Evolutionary conservation across 64 coral and sea anemone genomes (phyloP).

Genomic region (Exaiptasia diaphana): DNA sequence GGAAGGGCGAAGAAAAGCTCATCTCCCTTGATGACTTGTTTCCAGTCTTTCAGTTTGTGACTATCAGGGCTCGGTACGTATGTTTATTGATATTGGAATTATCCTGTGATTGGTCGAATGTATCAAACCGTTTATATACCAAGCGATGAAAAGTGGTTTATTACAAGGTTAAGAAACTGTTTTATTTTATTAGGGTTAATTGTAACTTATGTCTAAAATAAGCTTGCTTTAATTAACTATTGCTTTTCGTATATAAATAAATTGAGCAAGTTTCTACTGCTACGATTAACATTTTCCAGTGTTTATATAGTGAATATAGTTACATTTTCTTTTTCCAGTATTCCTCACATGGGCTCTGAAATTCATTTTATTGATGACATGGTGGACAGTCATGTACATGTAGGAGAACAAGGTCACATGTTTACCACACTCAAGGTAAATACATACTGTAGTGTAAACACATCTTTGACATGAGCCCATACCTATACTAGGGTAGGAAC

Average conservation of each 20-base stretch:
- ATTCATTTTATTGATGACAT: constrained; percentile 98
- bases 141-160: too few species aligned
- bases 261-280: too few species aligned
- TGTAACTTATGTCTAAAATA: too few species aligned
- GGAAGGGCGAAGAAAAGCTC: constrained; percentile 84
- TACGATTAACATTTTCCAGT: too few species aligned
- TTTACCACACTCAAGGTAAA: constrained; percentile 93
- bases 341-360: constrained; percentile 86
- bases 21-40: constrained; percentile 94
- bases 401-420: constrained; percentile 96
- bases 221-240: too few species aligned
- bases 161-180: too few species aligned
- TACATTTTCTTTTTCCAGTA: constrained; percentile 41
- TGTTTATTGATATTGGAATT: too few species aligned
- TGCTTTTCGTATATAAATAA: too few species aligned
- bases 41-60: constrained; percentile 97
- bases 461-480: background rate
- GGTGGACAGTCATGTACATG: constrained; percentile 91
- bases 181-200: too few species aligned
- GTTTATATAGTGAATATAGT: too few species aligned
- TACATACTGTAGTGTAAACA: background rate
- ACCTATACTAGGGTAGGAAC: background rate
- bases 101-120: too few species aligned
- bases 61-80: constrained; percentile 83
- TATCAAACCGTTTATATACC: too few species aligned